Evolutionary conservation across 1,140 invertebrate species (phyloP), one percentile per base, ranked within the genome.

Genomic region (Drosophila repletoides): DNA sequence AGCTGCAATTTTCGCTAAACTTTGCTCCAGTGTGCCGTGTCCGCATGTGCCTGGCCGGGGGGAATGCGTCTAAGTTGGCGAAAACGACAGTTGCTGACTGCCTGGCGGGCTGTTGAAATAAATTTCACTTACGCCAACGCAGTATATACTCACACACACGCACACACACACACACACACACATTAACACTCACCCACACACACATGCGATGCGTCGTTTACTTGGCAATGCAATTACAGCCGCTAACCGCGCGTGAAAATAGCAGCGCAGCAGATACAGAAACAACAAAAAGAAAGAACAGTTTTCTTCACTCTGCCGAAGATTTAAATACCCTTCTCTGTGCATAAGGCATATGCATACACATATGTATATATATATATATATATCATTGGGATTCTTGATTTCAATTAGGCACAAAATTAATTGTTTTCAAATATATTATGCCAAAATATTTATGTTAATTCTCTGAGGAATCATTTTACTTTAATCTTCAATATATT

Each of bases 171-270:
- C 38, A 53, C 33, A 45, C 55, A 48, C 52, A 55, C 34, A 56
- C 51, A 43, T 15, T n/a, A n/a, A 43, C 21, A 41, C 36, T 48
- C 51, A 40, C 40, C 14, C 43, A 64, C 33, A 56, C 61, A 43
- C 75, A 43, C 70, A 66, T 77, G 77, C 60, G 74, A 65, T 67
- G 76, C 79, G 79, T 74, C 77, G 79, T 84, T 83, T 84, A 84
- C 77, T 84, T 83, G 79, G 79, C 79, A 83, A 84, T 84, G 79
- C 79, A 83, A 83, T 84, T 83, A 83, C 79, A 77, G 79, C 70
- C 74, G 79, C 80, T 84, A 84, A 83, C 79, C 79, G 79, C 79
- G 79, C 79, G 74, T 83, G 79, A 83, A 83, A 84, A 83, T 74
- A 77, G 79, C 79, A 83, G 59, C 61, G 48, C 56, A 76, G 45